phyloP scores from a whole-genome alignment of 1,140 invertebrate species.

The Lasioglossum albipes region DNA sequence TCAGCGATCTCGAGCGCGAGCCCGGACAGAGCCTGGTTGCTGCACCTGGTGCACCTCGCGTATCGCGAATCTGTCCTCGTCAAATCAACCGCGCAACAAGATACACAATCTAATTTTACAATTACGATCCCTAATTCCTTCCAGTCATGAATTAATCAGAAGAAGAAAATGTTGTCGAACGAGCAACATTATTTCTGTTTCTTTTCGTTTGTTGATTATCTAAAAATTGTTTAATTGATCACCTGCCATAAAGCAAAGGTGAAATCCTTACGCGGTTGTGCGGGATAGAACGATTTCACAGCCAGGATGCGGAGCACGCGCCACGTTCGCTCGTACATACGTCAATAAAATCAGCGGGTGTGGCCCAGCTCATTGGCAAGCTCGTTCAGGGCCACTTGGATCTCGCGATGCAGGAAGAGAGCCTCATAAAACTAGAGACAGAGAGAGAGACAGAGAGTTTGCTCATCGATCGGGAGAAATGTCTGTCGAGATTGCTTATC shows the following conservation, averaged over 20 bases:
- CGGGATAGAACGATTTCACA: constrained; percentile 51
- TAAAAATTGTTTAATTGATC: too few relatives aligned
- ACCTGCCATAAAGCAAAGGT: constrained; percentile 27
- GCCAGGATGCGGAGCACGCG: constrained; percentile 53
- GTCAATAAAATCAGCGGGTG: constrained; percentile 66
- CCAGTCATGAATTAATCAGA: too few relatives aligned
- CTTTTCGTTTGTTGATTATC: too few relatives aligned
- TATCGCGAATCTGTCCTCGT: neutral
- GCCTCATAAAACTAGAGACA: constrained; percentile 48
- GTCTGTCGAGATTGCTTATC: neutral
- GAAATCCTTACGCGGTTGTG: constrained; percentile 47
- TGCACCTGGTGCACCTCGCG: neutral
- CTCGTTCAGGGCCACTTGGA: constrained; percentile 41
- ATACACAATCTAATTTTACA: too few relatives aligned
- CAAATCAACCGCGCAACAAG: too few relatives aligned
- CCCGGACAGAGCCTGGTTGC: too few relatives aligned
- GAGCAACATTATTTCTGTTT: too few relatives aligned
- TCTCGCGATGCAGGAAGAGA: constrained; percentile 50
- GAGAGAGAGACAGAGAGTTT: constrained; percentile 25
- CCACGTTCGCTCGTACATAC: constrained; percentile 51
- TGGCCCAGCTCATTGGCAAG: constrained; percentile 56
- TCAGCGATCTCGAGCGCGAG: constrained; percentile 39
- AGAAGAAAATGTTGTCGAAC: too few relatives aligned
- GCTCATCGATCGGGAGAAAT: constrained; percentile 21
- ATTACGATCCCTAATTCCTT: too few relatives aligned